Evolutionary conservation across 2,113 vertebrate species (phyloP), one percentile per base, ranked within the genome.

Genomic region (Abramis brama): DNA sequence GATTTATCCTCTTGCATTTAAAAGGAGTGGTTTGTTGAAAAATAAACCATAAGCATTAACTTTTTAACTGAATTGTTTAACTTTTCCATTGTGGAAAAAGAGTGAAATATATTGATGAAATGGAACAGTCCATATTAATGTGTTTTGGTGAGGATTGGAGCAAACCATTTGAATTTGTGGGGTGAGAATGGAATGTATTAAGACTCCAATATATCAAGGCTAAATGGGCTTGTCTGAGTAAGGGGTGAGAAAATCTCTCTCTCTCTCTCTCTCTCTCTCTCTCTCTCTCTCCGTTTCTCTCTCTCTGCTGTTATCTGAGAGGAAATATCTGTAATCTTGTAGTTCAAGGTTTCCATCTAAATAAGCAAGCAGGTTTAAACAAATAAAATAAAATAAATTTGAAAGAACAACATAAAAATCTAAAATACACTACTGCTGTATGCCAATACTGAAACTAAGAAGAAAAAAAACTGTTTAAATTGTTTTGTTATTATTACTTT

Each of bases 221-320:
- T 80, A 80, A 80, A 64, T 9, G 79, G n/a, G n/a, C 59, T 80
- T 80, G 79, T 80, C 79, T 43, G 57, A 43, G 55, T 47, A 80
- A 45, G 78, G 36, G 78, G 78, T 62, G 78, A 80, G 39, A 25
- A 80, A 47, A 64, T 45, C 76, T 2, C n/a, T 12, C 25, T 15
- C 62, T 30, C 62, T 17, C 62, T 27, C 13, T 19, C 52, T 55
- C 11, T 47, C 45, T 47, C 45, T 47, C 45, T 47, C 47, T 13
- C 47, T 30, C 79, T 45, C 57, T 33, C 84, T 68, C 43, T 23
- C 36, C n/a, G n/a, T n/a, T n/a, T 36, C 25, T 43, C 19, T 45
- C 23, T 25, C 23, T 50, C 71, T 27, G 71, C 6, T 7, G 6
- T 75, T 75, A 75, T 75, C 71, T 47, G 43, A 75, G 43, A 75